These are phyloP conservation scores for Ceyx margarethae DNA, from an alignment of 2,113 vertebrate species.

Conservation along the genomic window DNA sequence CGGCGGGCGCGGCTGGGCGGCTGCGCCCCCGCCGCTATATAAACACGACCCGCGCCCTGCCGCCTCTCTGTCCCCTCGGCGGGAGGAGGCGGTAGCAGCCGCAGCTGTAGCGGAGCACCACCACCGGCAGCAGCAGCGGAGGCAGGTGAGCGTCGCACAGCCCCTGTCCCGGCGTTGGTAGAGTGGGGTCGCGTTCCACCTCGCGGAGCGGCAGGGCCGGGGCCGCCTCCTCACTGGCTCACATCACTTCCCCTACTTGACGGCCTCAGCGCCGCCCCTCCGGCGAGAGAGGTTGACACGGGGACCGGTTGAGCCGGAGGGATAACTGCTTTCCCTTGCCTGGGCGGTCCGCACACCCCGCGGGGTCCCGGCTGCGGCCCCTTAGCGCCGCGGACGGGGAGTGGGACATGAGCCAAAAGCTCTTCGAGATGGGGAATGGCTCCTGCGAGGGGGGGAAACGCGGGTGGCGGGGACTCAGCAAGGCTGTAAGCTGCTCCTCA, in stretches of 20 bases:
- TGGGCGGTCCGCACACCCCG: neutral
- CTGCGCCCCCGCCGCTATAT: neutral
- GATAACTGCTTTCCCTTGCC: neutral
- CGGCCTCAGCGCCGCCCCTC: neutral
- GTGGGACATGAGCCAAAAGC: rapidly evolving
- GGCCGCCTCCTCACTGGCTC: too few species aligned
- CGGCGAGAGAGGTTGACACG: neutral
- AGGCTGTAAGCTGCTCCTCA: neutral
- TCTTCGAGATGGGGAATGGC: rapidly evolving
- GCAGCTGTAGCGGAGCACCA: too few species aligned
- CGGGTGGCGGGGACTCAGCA: too few species aligned
- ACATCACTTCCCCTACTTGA: neutral
- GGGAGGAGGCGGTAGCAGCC: neutral
- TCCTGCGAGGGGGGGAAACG: neutral
- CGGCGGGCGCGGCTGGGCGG: neutral
- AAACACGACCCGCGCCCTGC: neutral
- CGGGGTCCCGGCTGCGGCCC: neutral
- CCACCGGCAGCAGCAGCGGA: too few species aligned
- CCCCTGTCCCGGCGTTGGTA: neutral
- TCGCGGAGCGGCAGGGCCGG: too few species aligned
- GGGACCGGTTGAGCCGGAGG: neutral
- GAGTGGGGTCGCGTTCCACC: neutral
- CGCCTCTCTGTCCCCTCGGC: neutral
- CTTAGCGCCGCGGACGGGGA: neutral
- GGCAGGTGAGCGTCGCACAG: neutral